Conservation (phyloP, 2,888 invertebrate genomes). For the Nephrocerus scutellatus region DNA sequence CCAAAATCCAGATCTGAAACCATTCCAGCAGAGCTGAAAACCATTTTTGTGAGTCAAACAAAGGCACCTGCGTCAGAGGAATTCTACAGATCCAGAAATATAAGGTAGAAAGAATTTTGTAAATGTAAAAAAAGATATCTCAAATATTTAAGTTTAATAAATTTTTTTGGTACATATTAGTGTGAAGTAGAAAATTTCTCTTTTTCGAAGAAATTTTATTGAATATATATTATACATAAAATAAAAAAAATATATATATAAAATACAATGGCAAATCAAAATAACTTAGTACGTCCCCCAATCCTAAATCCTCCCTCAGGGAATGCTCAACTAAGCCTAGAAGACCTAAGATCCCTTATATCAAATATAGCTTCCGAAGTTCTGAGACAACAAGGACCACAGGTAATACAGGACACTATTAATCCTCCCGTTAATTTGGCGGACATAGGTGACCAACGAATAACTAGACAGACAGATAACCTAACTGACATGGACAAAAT, state of each 20-base stretch:
- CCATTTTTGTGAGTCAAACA: too few species aligned
- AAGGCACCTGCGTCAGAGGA: too few species aligned
- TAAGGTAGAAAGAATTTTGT: too few species aligned
- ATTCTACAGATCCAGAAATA: too few species aligned
- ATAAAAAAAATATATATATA: not conserved
- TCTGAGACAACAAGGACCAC: constrained; percentile 3
- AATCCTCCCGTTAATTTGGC: not conserved
- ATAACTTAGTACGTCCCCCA: constrained; percentile 5
- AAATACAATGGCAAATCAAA: constrained; percentile 6
- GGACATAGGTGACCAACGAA: not conserved
- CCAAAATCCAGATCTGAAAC: too few species aligned
- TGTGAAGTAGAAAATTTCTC: too few species aligned
- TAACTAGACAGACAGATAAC: not conserved
- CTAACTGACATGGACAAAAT: constrained; percentile 3
- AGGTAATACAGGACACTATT: constrained; percentile 1
- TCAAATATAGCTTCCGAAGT: not conserved
- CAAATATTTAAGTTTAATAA: too few species aligned
- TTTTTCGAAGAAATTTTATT: too few species aligned
- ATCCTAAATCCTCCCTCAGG: not conserved
- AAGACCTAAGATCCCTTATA: constrained; percentile 1
- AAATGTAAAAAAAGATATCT: too few species aligned
- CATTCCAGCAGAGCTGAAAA: too few species aligned
- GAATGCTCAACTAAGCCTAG: constrained; percentile 3
- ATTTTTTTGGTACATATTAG: too few species aligned
- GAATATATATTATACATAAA: too few species aligned